Evolutionary conservation across 2,888 invertebrate genomes (phyloP), one percentile per base, ranked within the genome.

Genomic region (Oscheius myriophilus): DNA sequence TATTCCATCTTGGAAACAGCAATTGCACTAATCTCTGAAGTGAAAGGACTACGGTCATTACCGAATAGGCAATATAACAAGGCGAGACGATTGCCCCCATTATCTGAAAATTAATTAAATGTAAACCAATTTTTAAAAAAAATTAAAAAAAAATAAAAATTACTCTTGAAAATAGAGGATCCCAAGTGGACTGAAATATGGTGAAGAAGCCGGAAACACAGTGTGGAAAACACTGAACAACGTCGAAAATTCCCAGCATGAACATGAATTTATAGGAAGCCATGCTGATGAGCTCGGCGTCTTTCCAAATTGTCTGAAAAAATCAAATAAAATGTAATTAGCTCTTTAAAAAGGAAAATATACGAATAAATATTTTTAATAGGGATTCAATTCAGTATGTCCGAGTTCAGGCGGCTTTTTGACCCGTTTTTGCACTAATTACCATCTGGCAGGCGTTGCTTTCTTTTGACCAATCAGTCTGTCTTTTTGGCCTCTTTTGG

Each of bases 241-340:
- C 45, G 23, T 58, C 58, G 23, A 43, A 58, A 21, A 58, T n/a
- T 14, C 58, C 58, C 18, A 58, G 42, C 42, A 45, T 39, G 25
- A 58, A 58, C 58, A 58, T 58, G 23, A 58, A 21, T 58, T 58
- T 39, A 14, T 58, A 58, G n/a, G 58, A 58, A 11, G 58, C 14
- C 45, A 58, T 42, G 14, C 23, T 41, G 9, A 58, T 43, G 11
- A 58, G 14, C 9, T 58, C 41, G 12, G n/a, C 7, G 23, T 58
- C 58, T 39, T 21, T 33, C n/a, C 12, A 58, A 21, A 58, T 54
- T 54, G 54, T 25, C 54, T 54, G 46, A 18, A 46, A 46, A 25
- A 33, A 33, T n/a, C n/a, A n/a, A n/a, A n/a, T n/a, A n/a, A n/a
- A n/a, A n/a, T n/a, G n/a, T n/a, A n/a, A n/a, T n/a, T n/a, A n/a